Conservation (phyloP, 2,113 vertebrate species). For the Eublepharis macularius region DNA sequence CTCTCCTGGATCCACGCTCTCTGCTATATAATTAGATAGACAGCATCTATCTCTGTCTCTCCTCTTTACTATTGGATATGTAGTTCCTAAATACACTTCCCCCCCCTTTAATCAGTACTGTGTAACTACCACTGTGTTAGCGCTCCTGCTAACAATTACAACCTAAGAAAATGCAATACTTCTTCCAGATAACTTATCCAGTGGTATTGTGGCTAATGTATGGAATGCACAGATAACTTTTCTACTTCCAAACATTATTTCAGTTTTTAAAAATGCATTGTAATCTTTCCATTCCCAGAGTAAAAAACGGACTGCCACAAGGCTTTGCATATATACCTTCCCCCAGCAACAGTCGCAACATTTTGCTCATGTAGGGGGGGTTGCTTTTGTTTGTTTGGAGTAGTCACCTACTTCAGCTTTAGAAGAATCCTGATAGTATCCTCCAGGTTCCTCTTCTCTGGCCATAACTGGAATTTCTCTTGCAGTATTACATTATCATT, state of each 20-base stretch:
- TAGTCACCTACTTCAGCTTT: slow-evolving; percentile 38
- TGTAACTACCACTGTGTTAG: too few relatives aligned
- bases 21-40: too few relatives aligned
- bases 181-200: not conserved
- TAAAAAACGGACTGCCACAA: not conserved
- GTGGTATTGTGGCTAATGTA: not conserved
- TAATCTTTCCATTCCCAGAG: too few relatives aligned
- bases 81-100: too few relatives aligned
- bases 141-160: not conserved
- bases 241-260: not conserved
- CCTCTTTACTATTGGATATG: too few relatives aligned
- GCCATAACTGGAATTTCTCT: slow-evolving; percentile 56
- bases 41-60: too few relatives aligned
- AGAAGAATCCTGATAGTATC: slow-evolving; percentile 3
- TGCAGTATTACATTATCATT: slow-evolving; percentile 32
- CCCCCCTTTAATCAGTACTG: too few relatives aligned
- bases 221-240: not conserved
- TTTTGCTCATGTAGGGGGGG: too few relatives aligned
- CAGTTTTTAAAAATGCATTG: not conserved
- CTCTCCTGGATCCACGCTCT: too few relatives aligned
- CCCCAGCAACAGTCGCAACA: not conserved
- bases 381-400: not conserved
- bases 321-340: too few relatives aligned
- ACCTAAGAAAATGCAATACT: not conserved
- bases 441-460: not conserved